Conservation (phyloP, 2,888 invertebrate genomes). For the Scaptodrosophila latifasciaeformis region DNA sequence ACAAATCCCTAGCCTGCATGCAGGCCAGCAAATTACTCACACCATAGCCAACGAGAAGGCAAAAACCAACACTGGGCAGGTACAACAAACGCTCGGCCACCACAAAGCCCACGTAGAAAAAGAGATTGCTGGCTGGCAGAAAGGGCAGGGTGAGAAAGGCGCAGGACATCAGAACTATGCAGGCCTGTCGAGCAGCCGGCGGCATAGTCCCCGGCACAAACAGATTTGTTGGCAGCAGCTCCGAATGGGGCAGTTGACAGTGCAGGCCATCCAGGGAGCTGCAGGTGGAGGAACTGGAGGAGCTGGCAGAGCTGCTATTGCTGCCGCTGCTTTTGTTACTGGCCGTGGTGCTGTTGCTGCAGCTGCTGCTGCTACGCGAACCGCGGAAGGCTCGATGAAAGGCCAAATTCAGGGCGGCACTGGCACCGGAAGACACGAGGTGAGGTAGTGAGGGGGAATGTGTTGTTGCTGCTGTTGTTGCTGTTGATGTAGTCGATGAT, state of each 20-base stretch:
- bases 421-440: conserved; percentile 53
- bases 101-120: conserved; percentile 99
- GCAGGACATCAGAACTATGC: conserved; percentile 78
- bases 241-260: conserved; percentile 15
- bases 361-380: conserved; percentile 73
- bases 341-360: conserved; percentile 74
- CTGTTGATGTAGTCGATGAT: conserved; percentile 74
- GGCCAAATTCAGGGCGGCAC: conserved; percentile 46
- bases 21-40: conserved; percentile 75
- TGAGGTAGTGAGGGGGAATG: conserved; percentile 20
- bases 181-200: conserved; percentile 49
- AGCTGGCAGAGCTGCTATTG: conserved; percentile 52
- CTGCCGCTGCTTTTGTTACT: conserved; percentile 75
- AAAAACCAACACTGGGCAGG: conserved; percentile 96
- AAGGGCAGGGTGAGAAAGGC: conserved; percentile 92
- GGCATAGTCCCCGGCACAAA: conserved; percentile 37
- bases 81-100: conserved; percentile 97
- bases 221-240: too few relatives aligned
- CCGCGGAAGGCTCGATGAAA: conserved; percentile 63
- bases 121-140: conserved; percentile 95
- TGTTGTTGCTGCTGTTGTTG: conserved; percentile 38
- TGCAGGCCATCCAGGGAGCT: conserved; percentile 58
- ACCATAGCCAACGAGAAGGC: conserved; percentile 89
- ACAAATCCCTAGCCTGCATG: conserved; percentile 68
- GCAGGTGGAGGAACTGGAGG: conserved; percentile 39